Percentiles rank a stretch among this genome's conserved stretches.
These are phyloP conservation scores for Branchellion lobata DNA, from an alignment of 2,888 invertebrate genomes.

Conservation along the genomic window DNA sequence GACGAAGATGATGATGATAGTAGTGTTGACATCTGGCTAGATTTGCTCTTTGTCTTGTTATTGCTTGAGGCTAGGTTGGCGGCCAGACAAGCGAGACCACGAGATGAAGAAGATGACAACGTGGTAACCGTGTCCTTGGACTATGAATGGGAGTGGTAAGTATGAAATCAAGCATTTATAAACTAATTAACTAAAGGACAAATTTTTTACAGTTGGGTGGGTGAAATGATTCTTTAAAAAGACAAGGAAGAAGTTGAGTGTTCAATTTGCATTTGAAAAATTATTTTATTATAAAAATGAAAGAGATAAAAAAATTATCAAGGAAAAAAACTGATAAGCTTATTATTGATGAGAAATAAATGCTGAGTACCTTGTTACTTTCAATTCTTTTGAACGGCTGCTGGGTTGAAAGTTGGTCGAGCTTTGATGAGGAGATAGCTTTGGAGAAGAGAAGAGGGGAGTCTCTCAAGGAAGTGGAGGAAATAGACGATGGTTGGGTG, in stretches of 20 bases:
- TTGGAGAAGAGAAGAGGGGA: slow-evolving; percentile 4
- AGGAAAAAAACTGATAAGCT: no score
- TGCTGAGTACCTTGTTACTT: background rate
- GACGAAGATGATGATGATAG: background rate
- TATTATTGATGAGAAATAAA: no score
- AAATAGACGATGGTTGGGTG: background rate
- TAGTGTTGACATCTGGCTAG: background rate
- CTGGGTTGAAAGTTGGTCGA: background rate
- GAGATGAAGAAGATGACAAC: background rate
- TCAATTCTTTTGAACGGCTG: slow-evolving; percentile 1
- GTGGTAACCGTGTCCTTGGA: background rate
- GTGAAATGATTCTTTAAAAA: no score
- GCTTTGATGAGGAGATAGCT: background rate
- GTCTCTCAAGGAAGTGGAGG: background rate
- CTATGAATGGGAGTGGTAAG: background rate
- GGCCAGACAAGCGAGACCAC: background rate
- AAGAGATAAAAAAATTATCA: no score
- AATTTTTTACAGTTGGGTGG: no score
- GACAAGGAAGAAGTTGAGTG: no score
- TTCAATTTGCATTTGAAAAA: no score
- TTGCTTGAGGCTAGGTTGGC: slow-evolving; percentile 5
- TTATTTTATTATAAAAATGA: no score
- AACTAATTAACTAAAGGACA: no score
- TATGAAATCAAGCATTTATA: no score
- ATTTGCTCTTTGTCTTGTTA: background rate